Percentiles rank a stretch among this genome's conserved stretches.
These are phyloP conservation scores for Deroplatys truncata DNA, from an alignment of 2,888 invertebrate genomes.

Conservation along the genomic window DNA sequence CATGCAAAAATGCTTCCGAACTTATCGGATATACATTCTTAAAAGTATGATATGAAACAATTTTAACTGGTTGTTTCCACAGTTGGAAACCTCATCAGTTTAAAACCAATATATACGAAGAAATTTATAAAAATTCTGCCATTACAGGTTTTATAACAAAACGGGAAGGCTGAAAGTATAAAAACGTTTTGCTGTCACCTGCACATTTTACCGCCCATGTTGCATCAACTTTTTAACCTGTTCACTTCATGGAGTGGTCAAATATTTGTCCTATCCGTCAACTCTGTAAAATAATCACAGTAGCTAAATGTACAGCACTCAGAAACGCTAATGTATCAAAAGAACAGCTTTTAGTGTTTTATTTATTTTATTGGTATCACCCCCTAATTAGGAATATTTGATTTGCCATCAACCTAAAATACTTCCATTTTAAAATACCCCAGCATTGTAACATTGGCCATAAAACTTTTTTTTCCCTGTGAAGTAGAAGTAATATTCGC, in stretches of 20 bases:
- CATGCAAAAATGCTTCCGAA: too few species aligned
- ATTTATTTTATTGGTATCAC: not conserved
- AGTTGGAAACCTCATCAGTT: too few species aligned
- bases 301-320: not conserved
- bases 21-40: too few species aligned
- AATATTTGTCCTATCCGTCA: not conserved
- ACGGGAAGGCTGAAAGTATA: not conserved
- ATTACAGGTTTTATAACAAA: not conserved
- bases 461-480: not conserved
- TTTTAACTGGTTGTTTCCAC: too few species aligned
- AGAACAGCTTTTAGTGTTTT: not conserved
- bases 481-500: not conserved
- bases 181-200: not conserved
- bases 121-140: not conserved
- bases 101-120: not conserved
- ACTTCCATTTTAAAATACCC: not conserved
- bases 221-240: too few species aligned
- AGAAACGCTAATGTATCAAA: not conserved
- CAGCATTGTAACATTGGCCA: not conserved
- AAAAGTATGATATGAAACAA: too few species aligned
- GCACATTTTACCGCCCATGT: not conserved
- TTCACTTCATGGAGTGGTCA: not conserved
- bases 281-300: not conserved
- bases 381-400: not conserved
- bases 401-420: not conserved